These are phyloP conservation scores for Lycodopsis pacificus DNA, from an alignment of 2,797 vertebrate genomes.

Conservation along the genomic window DNA sequence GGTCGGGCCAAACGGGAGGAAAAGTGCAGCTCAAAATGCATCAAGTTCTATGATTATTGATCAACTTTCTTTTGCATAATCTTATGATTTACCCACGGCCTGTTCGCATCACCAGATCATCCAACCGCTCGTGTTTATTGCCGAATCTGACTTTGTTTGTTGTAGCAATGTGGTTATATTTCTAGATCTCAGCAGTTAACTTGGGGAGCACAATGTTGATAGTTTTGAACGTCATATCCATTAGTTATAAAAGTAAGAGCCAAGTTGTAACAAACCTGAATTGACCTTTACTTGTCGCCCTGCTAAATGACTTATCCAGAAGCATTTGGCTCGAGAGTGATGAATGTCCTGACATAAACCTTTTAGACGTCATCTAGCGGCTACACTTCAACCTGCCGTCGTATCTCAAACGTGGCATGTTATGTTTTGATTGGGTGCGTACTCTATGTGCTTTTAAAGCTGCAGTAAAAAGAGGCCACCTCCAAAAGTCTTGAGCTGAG, in stretches of 20 bases:
- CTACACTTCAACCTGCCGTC: constrained; percentile 34
- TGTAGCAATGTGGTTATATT: not conserved
- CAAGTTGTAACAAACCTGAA: not conserved
- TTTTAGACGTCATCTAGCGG: constrained; percentile 1
- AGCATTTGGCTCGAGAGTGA: constrained; percentile 5
- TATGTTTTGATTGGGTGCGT: constrained; percentile 32
- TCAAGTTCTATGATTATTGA: not conserved
- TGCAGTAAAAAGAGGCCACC: constrained; percentile 54
- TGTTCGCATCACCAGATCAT: not conserved
- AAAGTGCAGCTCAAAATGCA: not conserved
- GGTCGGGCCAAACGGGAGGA: not conserved
- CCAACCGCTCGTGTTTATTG: not conserved
- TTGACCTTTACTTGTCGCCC: constrained; percentile 11
- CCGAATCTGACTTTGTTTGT: not conserved
- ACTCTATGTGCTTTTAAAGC: constrained; percentile 46
- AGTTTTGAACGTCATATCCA: not conserved
- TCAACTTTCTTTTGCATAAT: not conserved
- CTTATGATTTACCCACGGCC: not conserved
- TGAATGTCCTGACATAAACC: constrained; percentile 31
- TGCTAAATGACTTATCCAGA: not conserved
- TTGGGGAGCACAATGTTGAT: not conserved
- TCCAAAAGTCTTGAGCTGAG: constrained; percentile 60
- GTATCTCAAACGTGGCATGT: constrained; percentile 38
- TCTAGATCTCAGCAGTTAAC: not conserved
- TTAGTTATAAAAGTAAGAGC: not conserved